Evolutionary conservation across 2,888 invertebrate species (phyloP).

Genomic region (Eudasyphora cyanicolor): DNA sequence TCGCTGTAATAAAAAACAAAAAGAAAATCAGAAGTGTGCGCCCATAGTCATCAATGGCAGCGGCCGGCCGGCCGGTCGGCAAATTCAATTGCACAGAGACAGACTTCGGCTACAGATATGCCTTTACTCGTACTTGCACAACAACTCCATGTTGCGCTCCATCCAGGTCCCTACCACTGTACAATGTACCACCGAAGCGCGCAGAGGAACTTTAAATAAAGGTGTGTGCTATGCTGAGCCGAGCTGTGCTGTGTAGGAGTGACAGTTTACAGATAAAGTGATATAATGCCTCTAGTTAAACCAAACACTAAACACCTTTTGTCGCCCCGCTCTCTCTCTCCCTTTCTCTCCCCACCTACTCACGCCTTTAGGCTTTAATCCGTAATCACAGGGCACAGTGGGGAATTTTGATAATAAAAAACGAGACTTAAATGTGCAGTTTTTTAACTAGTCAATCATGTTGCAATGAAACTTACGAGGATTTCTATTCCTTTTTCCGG

Average conservation of each 20-base stretch:
- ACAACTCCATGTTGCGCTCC: conserved; percentile 25
- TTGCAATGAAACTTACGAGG: too few species aligned
- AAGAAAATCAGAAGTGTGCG: conserved; percentile 60
- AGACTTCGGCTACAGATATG: not conserved
- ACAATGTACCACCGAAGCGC: too few species aligned
- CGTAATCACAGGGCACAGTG: conserved; percentile 16
- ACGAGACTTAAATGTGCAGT: too few species aligned
- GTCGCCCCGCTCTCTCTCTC: too few species aligned
- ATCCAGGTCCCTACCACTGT: conserved; percentile 3
- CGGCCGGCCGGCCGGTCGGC: not conserved
- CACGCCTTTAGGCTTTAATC: not conserved
- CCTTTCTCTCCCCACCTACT: too few species aligned
- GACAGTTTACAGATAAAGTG: conserved; percentile 66
- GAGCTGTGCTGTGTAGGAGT: conserved; percentile 59
- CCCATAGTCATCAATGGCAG: conserved; percentile 45
- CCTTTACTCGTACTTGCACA: not conserved
- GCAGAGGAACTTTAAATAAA: conserved; percentile 52
- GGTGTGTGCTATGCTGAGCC: conserved; percentile 40
- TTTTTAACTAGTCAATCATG: too few species aligned
- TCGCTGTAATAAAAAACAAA: conserved; percentile 35
- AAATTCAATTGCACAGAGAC: conserved; percentile 24
- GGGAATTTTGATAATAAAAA: too few species aligned
- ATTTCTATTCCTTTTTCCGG: too few species aligned
- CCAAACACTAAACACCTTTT: conserved; percentile 48
- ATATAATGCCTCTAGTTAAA: conserved; percentile 63